A percentile compares a stretch with the other conserved stretches of the same genome.
Evolutionary conservation across 2,888 invertebrate genomes (phyloP).

Genomic region (Opisthograptis luteolata): DNA sequence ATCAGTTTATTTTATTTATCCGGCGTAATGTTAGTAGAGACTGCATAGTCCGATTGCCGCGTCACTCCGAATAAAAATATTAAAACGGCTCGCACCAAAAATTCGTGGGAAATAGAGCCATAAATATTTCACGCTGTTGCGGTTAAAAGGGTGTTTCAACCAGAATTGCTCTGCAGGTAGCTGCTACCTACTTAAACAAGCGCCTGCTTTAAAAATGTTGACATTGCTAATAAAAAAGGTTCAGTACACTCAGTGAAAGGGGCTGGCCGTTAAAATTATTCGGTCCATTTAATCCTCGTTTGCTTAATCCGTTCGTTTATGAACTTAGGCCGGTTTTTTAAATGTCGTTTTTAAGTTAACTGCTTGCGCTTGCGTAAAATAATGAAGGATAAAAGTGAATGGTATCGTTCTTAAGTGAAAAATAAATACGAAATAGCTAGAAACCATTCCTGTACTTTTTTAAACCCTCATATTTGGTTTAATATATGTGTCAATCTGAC

Average conservation of each 20-base stretch:
- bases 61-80: too few species aligned
- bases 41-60: too few species aligned
- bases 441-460: too few species aligned
- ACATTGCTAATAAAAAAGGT: slow-evolving; percentile 52
- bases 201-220: slow-evolving; percentile 48
- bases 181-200: slow-evolving; percentile 38
- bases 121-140: slow-evolving; percentile 34
- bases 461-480: too few species aligned
- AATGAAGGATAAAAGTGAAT: slow-evolving; percentile 17
- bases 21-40: too few species aligned
- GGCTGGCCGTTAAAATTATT: slow-evolving; percentile 38
- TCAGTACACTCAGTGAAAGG: slow-evolving; percentile 39
- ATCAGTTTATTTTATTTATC: too few species aligned
- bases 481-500: too few species aligned
- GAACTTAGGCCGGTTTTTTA: slow-evolving; percentile 39
- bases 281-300: slow-evolving; percentile 40
- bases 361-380: slow-evolving; percentile 9
- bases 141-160: slow-evolving; percentile 38
- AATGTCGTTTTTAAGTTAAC: slow-evolving; percentile 38
- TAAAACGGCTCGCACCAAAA: slow-evolving; percentile 4
- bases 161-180: slow-evolving; percentile 40
- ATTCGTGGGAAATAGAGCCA: slow-evolving; percentile 32
- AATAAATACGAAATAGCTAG: too few species aligned
- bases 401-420: slow-evolving; percentile 14
- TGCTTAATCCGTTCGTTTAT: slow-evolving; percentile 42